Percentiles rank a stretch among this genome's conserved stretches.
Evolutionary conservation across 2,113 vertebrate species (phyloP).

Genomic region (Panthera uncia): DNA sequence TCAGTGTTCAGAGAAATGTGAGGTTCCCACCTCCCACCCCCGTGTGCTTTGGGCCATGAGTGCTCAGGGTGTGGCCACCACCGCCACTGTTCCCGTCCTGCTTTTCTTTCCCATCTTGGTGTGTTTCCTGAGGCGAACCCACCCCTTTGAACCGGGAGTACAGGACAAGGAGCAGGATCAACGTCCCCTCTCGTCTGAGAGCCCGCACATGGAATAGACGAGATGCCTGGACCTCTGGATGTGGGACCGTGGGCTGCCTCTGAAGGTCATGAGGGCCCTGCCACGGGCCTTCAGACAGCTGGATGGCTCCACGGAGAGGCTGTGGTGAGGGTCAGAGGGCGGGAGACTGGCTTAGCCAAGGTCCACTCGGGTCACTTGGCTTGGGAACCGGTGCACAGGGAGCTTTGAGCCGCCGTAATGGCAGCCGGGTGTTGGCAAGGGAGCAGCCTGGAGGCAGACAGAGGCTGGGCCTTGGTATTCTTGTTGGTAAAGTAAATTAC

Average conservation of each 20-base stretch:
- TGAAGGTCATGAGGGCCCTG: not conserved
- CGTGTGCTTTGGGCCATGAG: not conserved
- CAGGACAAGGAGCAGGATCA: rapidly evolving
- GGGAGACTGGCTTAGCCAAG: not conserved
- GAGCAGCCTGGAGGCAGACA: not conserved
- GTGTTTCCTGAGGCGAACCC: not conserved
- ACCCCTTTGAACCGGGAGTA: not conserved
- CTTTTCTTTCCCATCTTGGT: not conserved
- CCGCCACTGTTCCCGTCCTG: not conserved
- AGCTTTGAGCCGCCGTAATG: not conserved
- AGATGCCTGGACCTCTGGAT: not conserved
- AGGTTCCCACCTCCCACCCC: not conserved
- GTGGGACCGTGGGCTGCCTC: not conserved
- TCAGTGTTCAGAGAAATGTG: not conserved
- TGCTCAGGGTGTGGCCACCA: not conserved
- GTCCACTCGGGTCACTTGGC: not conserved
- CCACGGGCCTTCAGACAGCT: rapidly evolving
- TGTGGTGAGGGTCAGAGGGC: not conserved
- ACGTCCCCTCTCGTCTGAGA: not conserved
- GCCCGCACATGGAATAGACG: too few relatives aligned
- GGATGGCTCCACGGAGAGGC: not conserved
- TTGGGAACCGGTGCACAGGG: not conserved
- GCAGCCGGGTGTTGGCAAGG: not conserved
- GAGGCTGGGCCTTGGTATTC: not conserved
- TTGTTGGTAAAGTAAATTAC: rapidly evolving